Conservation (phyloP, 37 sponge, comb jelly and placozoan species). For the Ephydatia muelleri region DNA sequence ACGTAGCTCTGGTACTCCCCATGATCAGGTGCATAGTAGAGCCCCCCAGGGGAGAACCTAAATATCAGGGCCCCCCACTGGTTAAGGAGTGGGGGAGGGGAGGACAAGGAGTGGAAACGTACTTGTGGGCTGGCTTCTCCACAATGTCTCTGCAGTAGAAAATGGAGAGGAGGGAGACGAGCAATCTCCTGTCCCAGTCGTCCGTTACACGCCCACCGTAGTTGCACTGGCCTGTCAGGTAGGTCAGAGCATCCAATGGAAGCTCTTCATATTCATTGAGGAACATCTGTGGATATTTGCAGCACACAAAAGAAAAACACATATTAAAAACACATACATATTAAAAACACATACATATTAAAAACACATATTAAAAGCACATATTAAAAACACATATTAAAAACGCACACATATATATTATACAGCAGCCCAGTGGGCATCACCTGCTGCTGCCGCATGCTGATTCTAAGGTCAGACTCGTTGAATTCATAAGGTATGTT, state of each 20-base stretch:
- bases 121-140: not conserved
- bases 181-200: constrained; percentile 95
- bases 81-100: constrained; percentile 81
- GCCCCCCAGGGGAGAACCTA: constrained; percentile 92
- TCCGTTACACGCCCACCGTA: constrained; percentile 99
- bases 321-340: too few species aligned
- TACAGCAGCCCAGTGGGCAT: constrained; percentile 98
- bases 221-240: constrained; percentile 97
- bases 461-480: constrained; percentile 95
- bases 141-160: constrained; percentile 72
- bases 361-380: too few species aligned
- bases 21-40: constrained; percentile 86
- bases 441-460: constrained; percentile 94
- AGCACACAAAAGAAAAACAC: too few species aligned
- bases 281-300: constrained; percentile 97
- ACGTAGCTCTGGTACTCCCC: constrained; percentile 82
- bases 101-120: constrained; percentile 87
- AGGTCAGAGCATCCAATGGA: constrained; percentile 94
- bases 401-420: constrained; percentile 98
- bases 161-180: constrained; percentile 87
- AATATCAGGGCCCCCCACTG: too few species aligned
- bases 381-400: too few species aligned
- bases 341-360: too few species aligned
- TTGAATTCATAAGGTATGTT: constrained; percentile 99
- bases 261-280: constrained; percentile 92